Evolutionary conservation across 2,113 vertebrate species (phyloP).

Genomic region (Castor canadensis): DNA sequence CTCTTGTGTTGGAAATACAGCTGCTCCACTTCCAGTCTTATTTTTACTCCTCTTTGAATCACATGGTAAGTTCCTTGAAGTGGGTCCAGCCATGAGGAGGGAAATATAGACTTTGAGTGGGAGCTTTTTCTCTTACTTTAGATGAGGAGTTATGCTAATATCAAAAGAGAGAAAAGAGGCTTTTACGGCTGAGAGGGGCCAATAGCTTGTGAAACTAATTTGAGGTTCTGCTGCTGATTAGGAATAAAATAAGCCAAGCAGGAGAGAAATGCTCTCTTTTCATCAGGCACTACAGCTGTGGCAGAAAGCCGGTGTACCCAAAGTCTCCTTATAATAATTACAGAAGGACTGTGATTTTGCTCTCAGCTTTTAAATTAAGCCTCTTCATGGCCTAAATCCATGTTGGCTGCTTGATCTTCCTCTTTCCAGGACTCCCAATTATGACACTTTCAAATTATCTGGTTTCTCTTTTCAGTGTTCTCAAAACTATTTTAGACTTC

Average conservation of each 20-base stretch:
- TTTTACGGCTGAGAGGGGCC: slow-evolving; percentile 50
- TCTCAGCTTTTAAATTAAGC: slow-evolving; percentile 62
- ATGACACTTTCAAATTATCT: slow-evolving; percentile 28
- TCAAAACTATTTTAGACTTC: slow-evolving; percentile 14
- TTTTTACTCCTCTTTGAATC: slow-evolving; percentile 16
- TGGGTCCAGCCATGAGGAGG: neutral
- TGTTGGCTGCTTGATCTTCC: slow-evolving; percentile 38
- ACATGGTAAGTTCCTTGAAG: neutral
- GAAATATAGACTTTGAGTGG: slow-evolving; percentile 10
- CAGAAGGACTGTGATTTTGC: slow-evolving; percentile 52
- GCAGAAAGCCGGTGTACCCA: neutral
- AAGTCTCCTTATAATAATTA: slow-evolving; percentile 42
- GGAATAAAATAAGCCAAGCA: slow-evolving; percentile 57
- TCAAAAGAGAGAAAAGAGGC: slow-evolving; percentile 47
- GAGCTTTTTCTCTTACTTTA: slow-evolving; percentile 23
- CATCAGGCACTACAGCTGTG: slow-evolving; percentile 22
- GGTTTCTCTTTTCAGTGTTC: neutral
- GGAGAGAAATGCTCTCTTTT: slow-evolving; percentile 56
- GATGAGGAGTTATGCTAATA: neutral
- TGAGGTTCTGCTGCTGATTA: slow-evolving; percentile 63
- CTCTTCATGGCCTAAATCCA: slow-evolving; percentile 53
- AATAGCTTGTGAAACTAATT: slow-evolving; percentile 62
- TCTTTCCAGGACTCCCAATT: slow-evolving; percentile 45
- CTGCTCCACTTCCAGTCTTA: neutral
- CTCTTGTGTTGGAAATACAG: neutral